These are phyloP conservation scores for Fregetta grallaria DNA, from an alignment of 2,113 vertebrate species.

Conservation along the genomic window DNA sequence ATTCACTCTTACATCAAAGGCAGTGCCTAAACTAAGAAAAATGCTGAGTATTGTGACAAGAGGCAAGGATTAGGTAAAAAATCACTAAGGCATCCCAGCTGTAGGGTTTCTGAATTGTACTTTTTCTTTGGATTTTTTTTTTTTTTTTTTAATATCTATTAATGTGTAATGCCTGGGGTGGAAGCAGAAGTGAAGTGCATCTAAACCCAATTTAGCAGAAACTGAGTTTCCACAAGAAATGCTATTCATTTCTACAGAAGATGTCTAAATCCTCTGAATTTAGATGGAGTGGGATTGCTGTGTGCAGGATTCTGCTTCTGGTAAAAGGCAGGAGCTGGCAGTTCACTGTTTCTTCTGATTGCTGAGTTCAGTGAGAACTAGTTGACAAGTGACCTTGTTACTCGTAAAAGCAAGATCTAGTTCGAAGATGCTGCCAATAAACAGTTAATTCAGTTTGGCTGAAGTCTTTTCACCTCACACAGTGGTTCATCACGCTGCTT, in stretches of 20 bases:
- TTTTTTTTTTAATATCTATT: not conserved
- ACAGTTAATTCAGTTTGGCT: not conserved
- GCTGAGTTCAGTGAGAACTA: not conserved
- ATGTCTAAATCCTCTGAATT: not conserved
- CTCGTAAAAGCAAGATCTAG: not conserved
- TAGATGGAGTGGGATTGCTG: not conserved
- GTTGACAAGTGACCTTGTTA: not conserved
- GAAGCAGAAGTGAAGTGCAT: not conserved
- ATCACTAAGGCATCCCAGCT: not conserved
- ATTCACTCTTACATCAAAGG: not conserved
- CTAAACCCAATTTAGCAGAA: not conserved
- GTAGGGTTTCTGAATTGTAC: not conserved
- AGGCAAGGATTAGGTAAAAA: not conserved
- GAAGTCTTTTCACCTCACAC: not conserved
- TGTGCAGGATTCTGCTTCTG: not conserved
- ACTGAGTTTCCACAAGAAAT: not conserved
- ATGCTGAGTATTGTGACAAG: not conserved
- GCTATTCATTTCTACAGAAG: not conserved
- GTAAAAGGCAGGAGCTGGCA: not conserved
- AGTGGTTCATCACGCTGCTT: not conserved
- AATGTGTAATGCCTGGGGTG: not conserved
- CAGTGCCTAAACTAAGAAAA: not conserved
- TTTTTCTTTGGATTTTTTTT: not conserved
- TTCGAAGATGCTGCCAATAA: not conserved
- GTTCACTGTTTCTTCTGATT: not conserved